Conservation (phyloP, 1,140 invertebrate species). For the Anastatus disparis region DNA sequence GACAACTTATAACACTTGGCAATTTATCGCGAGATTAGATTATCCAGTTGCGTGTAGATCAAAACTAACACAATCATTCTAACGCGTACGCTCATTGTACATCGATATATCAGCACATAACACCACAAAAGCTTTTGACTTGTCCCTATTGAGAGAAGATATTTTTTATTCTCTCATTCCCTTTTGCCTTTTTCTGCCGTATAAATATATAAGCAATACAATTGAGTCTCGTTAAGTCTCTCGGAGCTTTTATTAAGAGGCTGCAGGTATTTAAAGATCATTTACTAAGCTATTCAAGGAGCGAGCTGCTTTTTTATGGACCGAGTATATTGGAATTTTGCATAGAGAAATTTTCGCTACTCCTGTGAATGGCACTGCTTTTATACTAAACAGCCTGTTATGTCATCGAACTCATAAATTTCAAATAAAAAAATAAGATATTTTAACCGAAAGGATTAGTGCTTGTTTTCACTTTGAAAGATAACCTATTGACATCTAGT, state of each 20-base stretch:
- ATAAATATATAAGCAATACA: no score
- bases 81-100: constrained; percentile 17
- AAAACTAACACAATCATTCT: constrained; percentile 54
- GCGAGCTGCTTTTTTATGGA: no score
- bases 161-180: no score
- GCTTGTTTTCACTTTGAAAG: no score
- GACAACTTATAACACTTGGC: neutral
- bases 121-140: constrained; percentile 1
- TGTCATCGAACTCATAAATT: constrained; percentile 13
- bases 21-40: constrained; percentile 59
- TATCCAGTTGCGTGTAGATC: constrained; percentile 44
- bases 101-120: constrained; percentile 11
- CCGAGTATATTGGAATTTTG: neutral
- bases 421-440: no score
- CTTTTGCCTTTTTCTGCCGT: no score
- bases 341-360: neutral
- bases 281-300: constrained; percentile 29
- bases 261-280: constrained; percentile 16
- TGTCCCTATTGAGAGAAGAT: neutral
- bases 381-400: neutral
- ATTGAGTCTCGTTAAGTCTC: constrained; percentile 38
- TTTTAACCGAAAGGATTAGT: no score
- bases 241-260: constrained; percentile 22
- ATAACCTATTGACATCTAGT: no score
- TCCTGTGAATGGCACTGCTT: neutral